Percentiles rank a stretch among this genome's conserved stretches.
phyloP scores from a whole-genome alignment of 2,113 vertebrate species.

The Corythornis cristatus region DNA sequence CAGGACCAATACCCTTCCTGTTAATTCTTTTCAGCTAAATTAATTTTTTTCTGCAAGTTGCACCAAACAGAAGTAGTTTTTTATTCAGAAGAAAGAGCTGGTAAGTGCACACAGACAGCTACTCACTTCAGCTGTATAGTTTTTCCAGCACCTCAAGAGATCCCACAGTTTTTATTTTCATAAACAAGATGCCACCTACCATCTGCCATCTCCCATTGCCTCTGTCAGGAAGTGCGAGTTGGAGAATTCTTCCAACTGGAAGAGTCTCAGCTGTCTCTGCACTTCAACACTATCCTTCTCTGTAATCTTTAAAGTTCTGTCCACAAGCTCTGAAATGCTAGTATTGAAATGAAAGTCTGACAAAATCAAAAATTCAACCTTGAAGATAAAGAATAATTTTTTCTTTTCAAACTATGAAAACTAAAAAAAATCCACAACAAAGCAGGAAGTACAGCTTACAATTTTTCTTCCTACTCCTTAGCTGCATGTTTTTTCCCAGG shows the following conservation, averaged over 20 bases:
- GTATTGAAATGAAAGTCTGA: neutral
- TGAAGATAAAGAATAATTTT: neutral
- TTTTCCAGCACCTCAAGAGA: conserved; percentile 27
- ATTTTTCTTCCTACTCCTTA: neutral
- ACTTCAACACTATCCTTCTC: neutral
- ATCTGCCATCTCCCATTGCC: conserved; percentile 46
- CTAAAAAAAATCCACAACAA: neutral
- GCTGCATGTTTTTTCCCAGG: neutral
- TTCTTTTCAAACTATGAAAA: neutral
- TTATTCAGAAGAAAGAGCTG: neutral
- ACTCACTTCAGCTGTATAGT: neutral
- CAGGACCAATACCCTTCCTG: fast-evolving
- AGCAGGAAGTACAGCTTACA: neutral
- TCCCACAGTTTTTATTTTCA: conserved; percentile 17
- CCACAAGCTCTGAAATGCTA: neutral
- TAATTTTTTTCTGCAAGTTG: neutral
- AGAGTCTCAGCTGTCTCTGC: conserved; percentile 25
- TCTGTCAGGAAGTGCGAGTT: conserved; percentile 2
- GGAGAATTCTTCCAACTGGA: conserved; percentile 35
- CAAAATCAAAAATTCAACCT: neutral
- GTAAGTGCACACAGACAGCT: neutral
- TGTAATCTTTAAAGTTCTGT: neutral
- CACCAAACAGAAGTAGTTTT: neutral
- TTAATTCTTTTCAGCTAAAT: neutral
- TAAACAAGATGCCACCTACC: conserved; percentile 56